phyloP scores from a whole-genome alignment of 1,140 invertebrate species.

The Orius insidiosus region DNA sequence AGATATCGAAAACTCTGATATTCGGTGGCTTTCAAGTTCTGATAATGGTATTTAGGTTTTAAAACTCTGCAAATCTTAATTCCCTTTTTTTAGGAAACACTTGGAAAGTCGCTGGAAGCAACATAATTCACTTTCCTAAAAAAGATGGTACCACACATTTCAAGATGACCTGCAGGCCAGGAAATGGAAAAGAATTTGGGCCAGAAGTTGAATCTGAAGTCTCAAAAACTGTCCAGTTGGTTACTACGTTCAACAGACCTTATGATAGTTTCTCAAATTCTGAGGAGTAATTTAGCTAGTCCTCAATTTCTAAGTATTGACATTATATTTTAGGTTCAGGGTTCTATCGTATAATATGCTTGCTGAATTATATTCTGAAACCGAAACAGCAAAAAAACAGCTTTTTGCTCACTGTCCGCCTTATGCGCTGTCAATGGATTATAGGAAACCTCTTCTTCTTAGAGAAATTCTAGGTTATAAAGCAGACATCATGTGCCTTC shows the following conservation, averaged over 20 bases:
- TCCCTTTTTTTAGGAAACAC: no score
- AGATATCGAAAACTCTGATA: no score
- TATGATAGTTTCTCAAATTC: constrained; percentile 59
- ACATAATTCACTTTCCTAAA: no score
- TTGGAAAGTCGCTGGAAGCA: no score
- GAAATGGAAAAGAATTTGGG: constrained; percentile 33
- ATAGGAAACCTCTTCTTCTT: constrained; percentile 64
- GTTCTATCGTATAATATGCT: constrained; percentile 77
- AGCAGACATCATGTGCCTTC: constrained; percentile 74
- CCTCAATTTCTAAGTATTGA: neutral
- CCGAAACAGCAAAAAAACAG: constrained; percentile 47
- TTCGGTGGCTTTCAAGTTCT: no score
- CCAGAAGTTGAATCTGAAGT: constrained; percentile 37
- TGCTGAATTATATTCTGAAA: constrained; percentile 72
- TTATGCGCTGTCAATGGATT: constrained; percentile 62
- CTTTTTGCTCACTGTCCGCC: constrained; percentile 67
- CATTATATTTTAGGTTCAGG: constrained; percentile 45
- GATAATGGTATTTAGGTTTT: no score
- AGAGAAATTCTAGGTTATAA: constrained; percentile 78
- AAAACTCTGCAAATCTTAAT: no score
- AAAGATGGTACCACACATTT: constrained; percentile 19
- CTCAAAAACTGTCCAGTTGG: constrained; percentile 37
- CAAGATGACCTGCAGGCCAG: constrained; percentile 30
- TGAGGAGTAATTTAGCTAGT: constrained; percentile 20
- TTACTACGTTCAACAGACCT: constrained; percentile 64